Evolutionary conservation across 2,888 invertebrate species (phyloP).

Genomic region (Leptinotarsa haldemani): DNA sequence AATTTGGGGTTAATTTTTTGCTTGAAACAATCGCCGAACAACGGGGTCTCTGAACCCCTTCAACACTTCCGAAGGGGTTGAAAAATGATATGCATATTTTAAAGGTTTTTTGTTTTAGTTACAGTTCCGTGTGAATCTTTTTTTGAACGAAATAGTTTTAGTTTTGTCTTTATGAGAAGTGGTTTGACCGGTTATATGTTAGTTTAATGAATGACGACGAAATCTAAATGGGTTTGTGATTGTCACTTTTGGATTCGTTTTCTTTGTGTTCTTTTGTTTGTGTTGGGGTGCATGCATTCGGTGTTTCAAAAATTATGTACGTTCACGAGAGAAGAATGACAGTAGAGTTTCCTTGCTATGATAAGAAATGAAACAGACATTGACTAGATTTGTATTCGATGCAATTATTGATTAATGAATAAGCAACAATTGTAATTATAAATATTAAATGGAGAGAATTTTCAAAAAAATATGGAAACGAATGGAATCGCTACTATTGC

Average conservation of each 20-base stretch:
- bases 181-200: conserved; percentile 43
- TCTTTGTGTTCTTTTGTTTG: conserved; percentile 19
- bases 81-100: conserved; percentile 60
- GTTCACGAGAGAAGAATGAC: background rate
- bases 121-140: conserved; percentile 54
- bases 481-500: too few relatives aligned
- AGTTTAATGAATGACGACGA: conserved; percentile 36
- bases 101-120: conserved; percentile 55
- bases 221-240: conserved; percentile 44
- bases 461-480: too few relatives aligned
- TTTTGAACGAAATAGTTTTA: conserved; percentile 47
- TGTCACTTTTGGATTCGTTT: conserved; percentile 25
- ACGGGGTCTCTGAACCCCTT: conserved; percentile 45
- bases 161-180: conserved; percentile 41
- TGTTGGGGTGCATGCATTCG: background rate
- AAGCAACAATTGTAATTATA: too few relatives aligned
- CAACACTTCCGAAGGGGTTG: conserved; percentile 46
- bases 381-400: too few relatives aligned
- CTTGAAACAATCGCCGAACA: conserved; percentile 59
- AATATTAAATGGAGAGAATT: too few relatives aligned
- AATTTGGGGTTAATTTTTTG: conserved; percentile 61
- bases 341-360: background rate
- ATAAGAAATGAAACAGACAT: background rate
- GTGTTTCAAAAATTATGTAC: background rate
- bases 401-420: too few relatives aligned